Percentiles rank a stretch among this genome's conserved stretches.
These are phyloP conservation scores for Rhingia campestris DNA, from an alignment of 2,888 invertebrate species.

Conservation along the genomic window DNA sequence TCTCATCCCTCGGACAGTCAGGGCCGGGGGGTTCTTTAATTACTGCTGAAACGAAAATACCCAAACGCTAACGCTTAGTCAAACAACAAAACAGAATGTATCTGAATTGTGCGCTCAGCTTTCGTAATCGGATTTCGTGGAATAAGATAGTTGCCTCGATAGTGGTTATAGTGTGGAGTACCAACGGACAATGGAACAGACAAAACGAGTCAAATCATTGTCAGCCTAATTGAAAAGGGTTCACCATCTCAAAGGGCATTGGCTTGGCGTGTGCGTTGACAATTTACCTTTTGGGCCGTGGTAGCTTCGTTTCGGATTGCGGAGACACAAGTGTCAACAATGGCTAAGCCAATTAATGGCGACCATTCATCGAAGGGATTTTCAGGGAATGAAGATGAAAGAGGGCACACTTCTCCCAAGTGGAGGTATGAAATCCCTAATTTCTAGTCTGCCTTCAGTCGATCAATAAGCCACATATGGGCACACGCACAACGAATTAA, in stretches of 20 bases:
- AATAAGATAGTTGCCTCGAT: constrained; percentile 48
- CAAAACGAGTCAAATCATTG: constrained; percentile 17
- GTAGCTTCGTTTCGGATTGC: constrained; percentile 22
- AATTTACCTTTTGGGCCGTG: constrained; percentile 28
- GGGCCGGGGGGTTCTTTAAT: constrained; percentile 47
- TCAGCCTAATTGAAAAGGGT: constrained; percentile 55
- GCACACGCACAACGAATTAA: constrained; percentile 67
- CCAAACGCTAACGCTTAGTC: constrained; percentile 33
- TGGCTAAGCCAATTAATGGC: constrained; percentile 66
- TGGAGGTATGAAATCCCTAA: constrained; percentile 13
- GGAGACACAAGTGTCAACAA: constrained; percentile 22
- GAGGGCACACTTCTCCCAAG: constrained; percentile 47
- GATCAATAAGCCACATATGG: constrained; percentile 43
- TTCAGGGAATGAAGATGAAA: constrained; percentile 24
- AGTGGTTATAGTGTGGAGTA: not conserved
- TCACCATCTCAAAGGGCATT: constrained; percentile 46
- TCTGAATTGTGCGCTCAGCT: constrained; percentile 67
- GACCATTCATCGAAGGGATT: constrained; percentile 60
- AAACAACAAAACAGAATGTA: constrained; percentile 32
- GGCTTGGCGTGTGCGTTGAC: constrained; percentile 50
- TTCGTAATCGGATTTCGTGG: constrained; percentile 69
- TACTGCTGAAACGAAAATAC: constrained; percentile 51
- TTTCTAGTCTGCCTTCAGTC: constrained; percentile 26
- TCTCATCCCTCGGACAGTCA: not conserved
- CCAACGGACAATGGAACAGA: not conserved